These are phyloP conservation scores for Parapristionchus giblindavisi DNA, from an alignment of 2,888 invertebrate genomes.

Conservation along the genomic window DNA sequence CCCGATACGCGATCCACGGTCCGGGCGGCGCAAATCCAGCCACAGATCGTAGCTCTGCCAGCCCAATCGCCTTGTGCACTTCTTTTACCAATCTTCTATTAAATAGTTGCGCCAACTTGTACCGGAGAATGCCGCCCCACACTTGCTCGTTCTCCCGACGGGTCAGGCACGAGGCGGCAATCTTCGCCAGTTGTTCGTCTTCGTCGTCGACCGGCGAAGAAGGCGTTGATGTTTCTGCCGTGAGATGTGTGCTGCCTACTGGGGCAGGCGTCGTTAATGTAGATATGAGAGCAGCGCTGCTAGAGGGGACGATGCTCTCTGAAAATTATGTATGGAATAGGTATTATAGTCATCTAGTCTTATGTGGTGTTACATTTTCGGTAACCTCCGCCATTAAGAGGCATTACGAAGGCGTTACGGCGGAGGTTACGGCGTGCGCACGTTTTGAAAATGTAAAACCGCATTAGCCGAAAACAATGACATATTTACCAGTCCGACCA, in stretches of 20 bases:
- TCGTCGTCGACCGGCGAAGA: neutral
- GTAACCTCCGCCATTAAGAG: too few species aligned
- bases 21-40: neutral
- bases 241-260: neutral
- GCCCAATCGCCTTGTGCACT: neutral
- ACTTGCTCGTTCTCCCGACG: neutral
- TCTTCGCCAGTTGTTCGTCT: slow-evolving; percentile 13
- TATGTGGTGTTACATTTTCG: too few species aligned
- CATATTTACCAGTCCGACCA: too few species aligned
- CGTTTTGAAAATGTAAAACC: too few species aligned
- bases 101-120: neutral
- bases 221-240: neutral
- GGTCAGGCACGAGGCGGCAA: slow-evolving; percentile 3
- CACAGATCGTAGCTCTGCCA: neutral
- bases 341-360: too few species aligned
- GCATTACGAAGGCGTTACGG: too few species aligned
- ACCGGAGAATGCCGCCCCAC: neutral
- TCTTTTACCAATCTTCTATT: neutral
- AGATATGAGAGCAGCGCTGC: too few species aligned
- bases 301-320: too few species aligned
- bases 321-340: too few species aligned
- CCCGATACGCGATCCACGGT: slow-evolving; percentile 3
- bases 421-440: too few species aligned
- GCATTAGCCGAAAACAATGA: too few species aligned
- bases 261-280: too few species aligned